Conservation (phyloP, 1,140 invertebrate species). For the Aplysia californica region DNA sequence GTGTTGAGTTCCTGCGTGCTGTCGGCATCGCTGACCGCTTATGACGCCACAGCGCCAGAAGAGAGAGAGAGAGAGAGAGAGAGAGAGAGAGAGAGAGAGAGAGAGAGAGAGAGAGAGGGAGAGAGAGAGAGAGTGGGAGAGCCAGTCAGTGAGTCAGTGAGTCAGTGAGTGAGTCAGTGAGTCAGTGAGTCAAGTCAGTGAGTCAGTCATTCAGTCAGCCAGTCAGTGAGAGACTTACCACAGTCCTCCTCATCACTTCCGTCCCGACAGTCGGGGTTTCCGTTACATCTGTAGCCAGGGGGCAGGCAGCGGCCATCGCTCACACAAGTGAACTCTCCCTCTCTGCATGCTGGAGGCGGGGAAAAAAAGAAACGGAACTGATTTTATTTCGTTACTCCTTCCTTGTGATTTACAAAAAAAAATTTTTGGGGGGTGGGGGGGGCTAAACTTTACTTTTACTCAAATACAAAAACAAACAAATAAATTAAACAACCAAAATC, state of each 20-base stretch:
- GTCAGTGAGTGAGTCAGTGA: not conserved
- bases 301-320: slow-evolving; percentile 94
- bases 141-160: not conserved
- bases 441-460: too few species aligned
- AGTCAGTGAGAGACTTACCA: slow-evolving; percentile 29
- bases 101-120: not conserved
- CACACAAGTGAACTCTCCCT: slow-evolving; percentile 26
- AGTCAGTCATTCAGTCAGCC: not conserved
- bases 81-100: not conserved
- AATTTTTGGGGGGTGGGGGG: too few species aligned
- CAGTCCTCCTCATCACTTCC: slow-evolving; percentile 68
- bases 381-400: too few species aligned
- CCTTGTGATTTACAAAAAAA: too few species aligned
- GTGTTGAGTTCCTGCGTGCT: too few species aligned
- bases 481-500: too few species aligned
- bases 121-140: not conserved
- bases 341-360: slow-evolving; percentile 10
- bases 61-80: too few species aligned
- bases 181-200: not conserved
- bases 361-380: too few species aligned
- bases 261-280: slow-evolving; percentile 93
- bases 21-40: too few species aligned
- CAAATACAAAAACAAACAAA: too few species aligned
- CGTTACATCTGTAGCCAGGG: slow-evolving; percentile 94
- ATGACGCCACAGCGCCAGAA: too few species aligned